Conservation (phyloP, 2,888 invertebrate species). For the Yponomeuta evonymella region DNA sequence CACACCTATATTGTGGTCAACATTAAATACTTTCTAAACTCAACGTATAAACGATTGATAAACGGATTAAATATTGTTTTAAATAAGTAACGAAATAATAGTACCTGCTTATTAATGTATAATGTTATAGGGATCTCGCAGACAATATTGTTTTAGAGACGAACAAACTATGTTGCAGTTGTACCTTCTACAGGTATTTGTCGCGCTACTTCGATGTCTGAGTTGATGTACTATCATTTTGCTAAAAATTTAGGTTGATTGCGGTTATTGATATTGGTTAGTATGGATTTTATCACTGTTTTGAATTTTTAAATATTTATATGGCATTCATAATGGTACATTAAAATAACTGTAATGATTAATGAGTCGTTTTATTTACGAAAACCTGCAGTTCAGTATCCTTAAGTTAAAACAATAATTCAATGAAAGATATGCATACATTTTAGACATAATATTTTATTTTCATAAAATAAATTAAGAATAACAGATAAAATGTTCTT, state of each 20-base stretch:
- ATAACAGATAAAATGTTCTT: background rate
- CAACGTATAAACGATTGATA: background rate
- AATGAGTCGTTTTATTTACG: slow-evolving; percentile 50
- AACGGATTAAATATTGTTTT: slow-evolving; percentile 1
- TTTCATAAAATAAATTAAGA: slow-evolving; percentile 3
- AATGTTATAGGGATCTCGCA: slow-evolving; percentile 36
- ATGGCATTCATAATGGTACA: slow-evolving; percentile 73
- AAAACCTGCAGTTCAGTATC: background rate
- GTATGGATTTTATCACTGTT: slow-evolving; percentile 77
- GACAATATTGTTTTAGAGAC: slow-evolving; percentile 9
- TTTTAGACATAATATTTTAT: slow-evolving; percentile 14
- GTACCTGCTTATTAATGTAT: slow-evolving; percentile 64
- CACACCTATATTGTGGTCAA: slow-evolving; percentile 10
- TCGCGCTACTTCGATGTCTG: slow-evolving; percentile 25
- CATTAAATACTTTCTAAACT: background rate
- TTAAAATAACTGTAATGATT: slow-evolving; percentile 72
- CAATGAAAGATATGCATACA: slow-evolving; percentile 4
- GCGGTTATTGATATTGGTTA: slow-evolving; percentile 64
- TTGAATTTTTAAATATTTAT: slow-evolving; percentile 78
- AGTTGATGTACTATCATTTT: slow-evolving; percentile 57
- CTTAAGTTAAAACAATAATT: background rate
- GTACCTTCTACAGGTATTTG: background rate
- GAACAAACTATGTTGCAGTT: slow-evolving; percentile 32
- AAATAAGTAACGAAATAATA: slow-evolving; percentile 34
- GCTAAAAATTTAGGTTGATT: slow-evolving; percentile 49